A percentile compares a stretch with the other conserved stretches of the same genome.
Evolutionary conservation across 2,888 invertebrate genomes (phyloP).

Genomic region (Galeruca laticollis): DNA sequence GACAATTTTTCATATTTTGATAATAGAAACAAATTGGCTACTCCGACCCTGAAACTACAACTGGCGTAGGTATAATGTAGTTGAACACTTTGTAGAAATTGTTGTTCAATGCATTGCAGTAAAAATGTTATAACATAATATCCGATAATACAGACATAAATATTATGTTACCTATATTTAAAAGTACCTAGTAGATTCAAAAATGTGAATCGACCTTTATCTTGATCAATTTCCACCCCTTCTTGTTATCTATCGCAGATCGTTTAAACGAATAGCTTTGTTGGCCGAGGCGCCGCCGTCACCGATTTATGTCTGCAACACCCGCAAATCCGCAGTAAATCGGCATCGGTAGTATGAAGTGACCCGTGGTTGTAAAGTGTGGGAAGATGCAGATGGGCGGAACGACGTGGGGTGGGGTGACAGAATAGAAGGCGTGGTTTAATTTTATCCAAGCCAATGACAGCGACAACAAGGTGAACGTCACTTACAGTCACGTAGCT

Average conservation of each 20-base stretch:
- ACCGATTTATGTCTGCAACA: conserved; percentile 26
- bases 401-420: conserved; percentile 61
- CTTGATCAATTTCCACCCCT: conserved; percentile 8
- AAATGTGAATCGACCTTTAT: conserved; percentile 14
- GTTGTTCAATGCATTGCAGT: too few relatives aligned
- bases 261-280: conserved; percentile 31
- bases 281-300: conserved; percentile 17
- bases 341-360: conserved; percentile 61
- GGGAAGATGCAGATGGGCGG: conserved; percentile 66
- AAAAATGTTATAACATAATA: too few relatives aligned
- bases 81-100: too few relatives aligned
- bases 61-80: too few relatives aligned
- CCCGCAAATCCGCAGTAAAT: conserved; percentile 60
- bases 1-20: too few relatives aligned
- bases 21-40: too few relatives aligned
- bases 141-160: too few relatives aligned
- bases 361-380: conserved; percentile 67
- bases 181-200: background rate
- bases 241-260: conserved; percentile 2
- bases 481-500: conserved; percentile 64
- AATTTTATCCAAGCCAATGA: conserved; percentile 19
- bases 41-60: too few relatives aligned
- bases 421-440: conserved; percentile 38
- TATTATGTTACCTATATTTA: too few relatives aligned
- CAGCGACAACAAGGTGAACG: conserved; percentile 56